Base-by-base conservation (phyloP, 2,888 invertebrate genomes). In the Spialia ferax region DNA sequence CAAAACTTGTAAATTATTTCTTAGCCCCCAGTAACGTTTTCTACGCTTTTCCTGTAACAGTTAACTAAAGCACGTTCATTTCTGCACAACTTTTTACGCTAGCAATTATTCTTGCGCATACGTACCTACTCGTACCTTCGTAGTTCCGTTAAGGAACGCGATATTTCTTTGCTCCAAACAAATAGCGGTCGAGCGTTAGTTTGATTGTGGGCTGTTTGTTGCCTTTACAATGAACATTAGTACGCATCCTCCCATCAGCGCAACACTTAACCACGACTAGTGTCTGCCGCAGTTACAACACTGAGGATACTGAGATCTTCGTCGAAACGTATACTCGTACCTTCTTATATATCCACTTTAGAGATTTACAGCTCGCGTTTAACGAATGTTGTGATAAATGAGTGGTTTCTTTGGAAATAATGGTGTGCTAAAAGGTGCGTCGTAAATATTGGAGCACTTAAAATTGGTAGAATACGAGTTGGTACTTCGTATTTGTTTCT, bases 181-280 rank as follows among this genome's bases (percentile, higher is more conserved):
- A 92, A 93, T 91, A 82, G 89, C 87, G 89, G 90, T 87, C 83
- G 88, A 82, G 86, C 87, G 88, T 90, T 89, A 89, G 89, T 90
- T 90, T 91, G 93, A 93, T 92, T 90, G 87, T 83, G 81, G 83
- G 89, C 83, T 89, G 87, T 93, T 93, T 92, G 93, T 91, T 92
- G 86, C 89, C 84, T 90, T 88, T 91, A 89, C 91, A 91, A 90
- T 88, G 86, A 83, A 84, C 90, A 92, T 93, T 91, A 92, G 91
- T 83, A 81, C 63, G 54, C 65, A 56, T 65, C 32, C 56, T 48
- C 52, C 50, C 59, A 65, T 59, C 59, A 65, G 22, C 72, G 72
- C 50, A 11, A 23, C 66, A 68, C 70, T 68, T 73, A 73, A 75
- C 71, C 59, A 65, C 71, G 69, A 70, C 68, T 6, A 22, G 18